Evolutionary conservation across 2,113 vertebrate species (phyloP), one percentile per base, ranked within the genome.

Genomic region (Hippocampus comes): DNA sequence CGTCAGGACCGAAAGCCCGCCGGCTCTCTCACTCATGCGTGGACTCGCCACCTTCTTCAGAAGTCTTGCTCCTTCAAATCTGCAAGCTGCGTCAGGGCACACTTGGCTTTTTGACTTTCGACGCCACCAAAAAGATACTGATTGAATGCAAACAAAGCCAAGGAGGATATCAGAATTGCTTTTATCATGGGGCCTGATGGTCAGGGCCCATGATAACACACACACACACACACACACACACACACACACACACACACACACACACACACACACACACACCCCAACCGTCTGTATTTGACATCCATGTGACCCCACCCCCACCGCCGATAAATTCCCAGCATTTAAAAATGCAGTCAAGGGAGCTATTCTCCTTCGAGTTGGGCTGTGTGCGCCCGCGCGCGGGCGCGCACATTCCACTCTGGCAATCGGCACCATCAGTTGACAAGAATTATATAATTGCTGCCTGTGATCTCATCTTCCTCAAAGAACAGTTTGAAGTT

Each of bases 381-480:
- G 76, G 61, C n/a, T 78, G 25, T 30, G 3, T 64, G 65, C 55
- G 63, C 55, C 73, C 41, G 72, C 67, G 46, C 59, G 46, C 59
- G 75, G 68, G 63, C 78, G 69, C 75, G 68, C 78, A 70, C 83
- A 94, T 95, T 95, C 94, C 89, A 94, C 90, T 74, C 84, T 81
- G 86, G 89, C 92, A 95, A 94, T 95, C 94, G 87, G 90, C 92
- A 90, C 93, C 93, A 95, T 96, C 94, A 93, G 93, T 95, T 93
- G 92, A 95, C 93, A 94, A 93, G 93, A 95, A 94, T 95, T 94
- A 95, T 95, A 95, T 96, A 96, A 96, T 95, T 95, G 93, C 94
- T 91, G 93, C 91, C 93, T 95, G 93, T 94, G 94, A 95, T 95
- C 94, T 94, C 89, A 70, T 94, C 94, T 93, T 92, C 92, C 92